Conservation (phyloP, 2,888 invertebrate species). For the Chloroclystis v-ata region DNA sequence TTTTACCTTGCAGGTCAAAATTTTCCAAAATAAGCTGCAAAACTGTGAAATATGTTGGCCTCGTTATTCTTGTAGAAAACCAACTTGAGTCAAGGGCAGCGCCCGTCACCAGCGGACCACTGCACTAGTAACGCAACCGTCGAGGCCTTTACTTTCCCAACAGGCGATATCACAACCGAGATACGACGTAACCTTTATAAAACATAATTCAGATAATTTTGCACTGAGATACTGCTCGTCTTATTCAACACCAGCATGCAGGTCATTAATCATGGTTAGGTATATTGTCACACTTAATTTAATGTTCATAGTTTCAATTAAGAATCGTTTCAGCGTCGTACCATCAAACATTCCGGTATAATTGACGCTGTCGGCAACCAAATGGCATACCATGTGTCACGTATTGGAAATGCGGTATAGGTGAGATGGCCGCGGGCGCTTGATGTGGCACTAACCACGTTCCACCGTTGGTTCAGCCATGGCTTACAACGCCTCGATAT, state of each 20-base stretch:
- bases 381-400: slow-evolving; percentile 33
- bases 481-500: slow-evolving; percentile 21
- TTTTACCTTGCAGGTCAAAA: too few relatives aligned
- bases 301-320: background rate
- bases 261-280: background rate
- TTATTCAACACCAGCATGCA: background rate
- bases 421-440: slow-evolving; percentile 30
- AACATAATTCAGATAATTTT: slow-evolving; percentile 13
- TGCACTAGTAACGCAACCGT: slow-evolving; percentile 36
- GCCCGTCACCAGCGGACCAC: slow-evolving; percentile 51
- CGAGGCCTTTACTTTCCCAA: slow-evolving; percentile 72
- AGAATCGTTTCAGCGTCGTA: background rate
- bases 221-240: slow-evolving; percentile 10
- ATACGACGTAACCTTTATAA: slow-evolving; percentile 28
- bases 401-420: slow-evolving; percentile 36
- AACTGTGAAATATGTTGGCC: slow-evolving; percentile 4
- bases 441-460: slow-evolving; percentile 41
- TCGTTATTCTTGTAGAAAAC: slow-evolving; percentile 40
- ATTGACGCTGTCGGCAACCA: slow-evolving; percentile 12
- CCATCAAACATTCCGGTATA: slow-evolving; percentile 11
- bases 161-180: slow-evolving; percentile 29
- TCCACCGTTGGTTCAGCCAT: slow-evolving; percentile 13
- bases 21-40: background rate
- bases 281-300: background rate
- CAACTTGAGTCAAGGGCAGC: slow-evolving; percentile 66